Conservation (phyloP, 1,140 invertebrate species). For the Drosophila trapezifrons region DNA sequence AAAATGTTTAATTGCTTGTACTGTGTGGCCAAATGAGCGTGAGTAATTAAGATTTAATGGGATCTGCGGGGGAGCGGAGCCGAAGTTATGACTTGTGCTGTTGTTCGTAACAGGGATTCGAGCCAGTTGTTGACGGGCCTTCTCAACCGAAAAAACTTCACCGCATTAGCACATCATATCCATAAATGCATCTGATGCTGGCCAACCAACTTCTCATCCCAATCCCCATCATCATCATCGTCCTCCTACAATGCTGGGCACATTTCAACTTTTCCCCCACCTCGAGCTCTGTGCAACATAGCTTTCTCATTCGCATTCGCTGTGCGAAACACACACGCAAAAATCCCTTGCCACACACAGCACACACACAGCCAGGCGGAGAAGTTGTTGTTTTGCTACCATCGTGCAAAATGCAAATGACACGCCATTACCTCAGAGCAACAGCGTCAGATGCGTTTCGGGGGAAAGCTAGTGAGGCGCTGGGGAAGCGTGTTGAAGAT, state of each 20-base stretch:
- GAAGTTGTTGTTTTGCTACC: constrained; percentile 47
- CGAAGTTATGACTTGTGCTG: constrained; percentile 16
- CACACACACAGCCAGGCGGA: constrained; percentile 16
- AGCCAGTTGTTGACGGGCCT: neutral
- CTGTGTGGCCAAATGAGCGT: constrained; percentile 23
- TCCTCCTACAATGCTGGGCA: constrained; percentile 10
- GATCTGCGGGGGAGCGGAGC: constrained; percentile 1
- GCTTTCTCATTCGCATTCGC: constrained; percentile 27
- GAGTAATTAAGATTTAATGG: constrained; percentile 50
- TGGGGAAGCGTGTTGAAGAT: constrained; percentile 25
- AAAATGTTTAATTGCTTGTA: constrained; percentile 36
- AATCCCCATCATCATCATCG: constrained; percentile 13
- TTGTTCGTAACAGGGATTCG: constrained; percentile 2
- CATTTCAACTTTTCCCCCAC: constrained; percentile 27
- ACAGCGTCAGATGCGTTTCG: constrained; percentile 26
- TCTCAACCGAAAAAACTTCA: constrained; percentile 8
- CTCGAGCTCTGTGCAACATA: constrained; percentile 23
- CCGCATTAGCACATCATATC: constrained; percentile 45
- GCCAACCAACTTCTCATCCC: constrained; percentile 8
- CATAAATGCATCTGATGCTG: constrained; percentile 32
- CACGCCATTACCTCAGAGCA: constrained; percentile 63
- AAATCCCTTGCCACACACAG: constrained; percentile 33
- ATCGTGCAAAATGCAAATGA: constrained; percentile 74
- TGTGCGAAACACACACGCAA: constrained; percentile 12
- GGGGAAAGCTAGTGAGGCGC: constrained; percentile 8